phyloP scores from a whole-genome alignment of 2,888 invertebrate genomes.

The Tridacna gigas region DNA sequence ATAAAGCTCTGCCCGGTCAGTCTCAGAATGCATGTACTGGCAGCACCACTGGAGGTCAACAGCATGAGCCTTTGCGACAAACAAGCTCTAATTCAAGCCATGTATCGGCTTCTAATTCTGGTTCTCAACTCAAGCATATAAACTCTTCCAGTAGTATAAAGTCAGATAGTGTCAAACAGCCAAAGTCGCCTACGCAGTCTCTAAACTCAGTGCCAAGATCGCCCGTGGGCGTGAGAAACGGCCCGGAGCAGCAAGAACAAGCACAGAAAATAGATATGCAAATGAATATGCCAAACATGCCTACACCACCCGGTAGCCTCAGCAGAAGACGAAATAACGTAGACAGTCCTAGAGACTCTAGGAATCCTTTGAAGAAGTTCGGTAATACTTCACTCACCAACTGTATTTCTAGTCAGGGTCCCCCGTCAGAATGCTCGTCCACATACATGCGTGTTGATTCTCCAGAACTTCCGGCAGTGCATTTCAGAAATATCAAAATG shows the following conservation, averaged over 20 bases:
- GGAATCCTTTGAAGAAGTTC: conserved; percentile 74
- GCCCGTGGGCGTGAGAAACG: conserved; percentile 41
- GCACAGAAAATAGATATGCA: conserved; percentile 63
- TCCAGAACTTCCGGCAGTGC: conserved; percentile 83
- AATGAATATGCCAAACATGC: conserved; percentile 66
- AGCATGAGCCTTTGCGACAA: conserved; percentile 13
- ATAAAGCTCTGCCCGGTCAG: not conserved
- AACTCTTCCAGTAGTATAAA: conserved; percentile 8
- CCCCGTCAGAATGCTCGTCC: conserved; percentile 64
- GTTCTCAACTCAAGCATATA: conserved; percentile 10
- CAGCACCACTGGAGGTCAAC: not conserved
- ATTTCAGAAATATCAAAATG: conserved; percentile 81
- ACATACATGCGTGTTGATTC: conserved; percentile 74
- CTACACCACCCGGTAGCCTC: conserved; percentile 82
- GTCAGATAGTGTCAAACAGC: conserved; percentile 1
- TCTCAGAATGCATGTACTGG: not conserved
- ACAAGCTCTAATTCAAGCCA: conserved; percentile 22
- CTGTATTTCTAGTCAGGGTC: conserved; percentile 73
- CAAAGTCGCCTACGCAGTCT: conserved; percentile 53
- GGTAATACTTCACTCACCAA: conserved; percentile 74
- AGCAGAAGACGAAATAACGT: conserved; percentile 77
- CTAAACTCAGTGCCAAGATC: conserved; percentile 54
- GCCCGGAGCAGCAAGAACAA: conserved; percentile 46
- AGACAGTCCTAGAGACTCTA: conserved; percentile 71
- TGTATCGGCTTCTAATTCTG: conserved; percentile 6